A percentile compares a stretch with the other conserved stretches of the same genome.
Conservation (phyloP, 2,113 vertebrate species). For the Noturus placidus region DNA sequence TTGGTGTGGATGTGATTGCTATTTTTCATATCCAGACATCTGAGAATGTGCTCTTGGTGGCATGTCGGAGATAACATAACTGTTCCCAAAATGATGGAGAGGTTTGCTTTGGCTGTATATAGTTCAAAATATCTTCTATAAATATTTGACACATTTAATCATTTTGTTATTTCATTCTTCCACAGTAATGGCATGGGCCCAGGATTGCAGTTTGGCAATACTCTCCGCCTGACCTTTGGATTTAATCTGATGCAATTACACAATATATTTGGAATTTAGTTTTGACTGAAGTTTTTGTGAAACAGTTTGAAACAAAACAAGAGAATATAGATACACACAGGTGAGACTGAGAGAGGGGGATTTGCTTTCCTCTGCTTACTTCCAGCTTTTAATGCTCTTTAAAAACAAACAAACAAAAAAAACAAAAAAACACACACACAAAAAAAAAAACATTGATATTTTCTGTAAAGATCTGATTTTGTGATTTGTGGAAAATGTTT, state of each 20-base stretch:
- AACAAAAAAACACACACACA: too few relatives aligned
- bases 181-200: conserved; percentile 27
- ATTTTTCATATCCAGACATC: background rate
- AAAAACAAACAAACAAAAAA: background rate
- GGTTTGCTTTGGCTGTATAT: conserved; percentile 50
- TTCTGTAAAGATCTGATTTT: background rate
- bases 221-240: conserved; percentile 9
- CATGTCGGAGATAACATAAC: background rate
- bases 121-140: conserved; percentile 37
- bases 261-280: conserved; percentile 30
- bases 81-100: conserved; percentile 15
- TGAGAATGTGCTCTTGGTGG: background rate
- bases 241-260: conserved; percentile 32
- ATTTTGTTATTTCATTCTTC: conserved; percentile 34
- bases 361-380: background rate
- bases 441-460: background rate
- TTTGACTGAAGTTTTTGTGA: conserved; percentile 27
- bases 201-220: conserved; percentile 35
- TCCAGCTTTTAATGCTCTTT: background rate
- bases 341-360: background rate
- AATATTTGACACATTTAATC: conserved; percentile 49
- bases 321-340: background rate
- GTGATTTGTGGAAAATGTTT: background rate
- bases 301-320: background rate
- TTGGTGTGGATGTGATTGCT: conserved; percentile 7